These are phyloP conservation scores for Balearica regulorum DNA, from an alignment of 2,797 vertebrate genomes.

Conservation along the genomic window DNA sequence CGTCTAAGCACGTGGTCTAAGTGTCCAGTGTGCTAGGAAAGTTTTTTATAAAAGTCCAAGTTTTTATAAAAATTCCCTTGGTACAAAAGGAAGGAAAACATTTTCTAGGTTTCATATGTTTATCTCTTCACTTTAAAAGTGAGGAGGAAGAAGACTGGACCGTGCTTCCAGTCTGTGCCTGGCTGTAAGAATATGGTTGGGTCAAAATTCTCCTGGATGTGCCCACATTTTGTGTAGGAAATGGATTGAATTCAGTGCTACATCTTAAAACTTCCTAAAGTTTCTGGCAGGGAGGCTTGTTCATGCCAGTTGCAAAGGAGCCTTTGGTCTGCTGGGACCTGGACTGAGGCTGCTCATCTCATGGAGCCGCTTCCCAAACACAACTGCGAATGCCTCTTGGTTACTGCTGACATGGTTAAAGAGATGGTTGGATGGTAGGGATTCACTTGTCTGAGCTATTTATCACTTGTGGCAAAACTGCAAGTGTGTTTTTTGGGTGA, in stretches of 20 bases:
- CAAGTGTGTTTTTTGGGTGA: not conserved
- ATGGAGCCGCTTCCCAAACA: fast-evolving
- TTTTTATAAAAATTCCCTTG: not conserved
- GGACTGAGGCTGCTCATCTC: not conserved
- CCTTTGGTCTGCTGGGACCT: not conserved
- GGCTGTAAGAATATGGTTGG: not conserved
- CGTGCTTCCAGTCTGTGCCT: not conserved
- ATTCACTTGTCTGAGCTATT: not conserved
- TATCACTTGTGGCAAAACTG: not conserved
- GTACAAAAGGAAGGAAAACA: not conserved
- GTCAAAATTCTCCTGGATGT: not conserved
- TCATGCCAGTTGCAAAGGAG: not conserved
- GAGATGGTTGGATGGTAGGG: not conserved
- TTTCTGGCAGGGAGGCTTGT: not conserved
- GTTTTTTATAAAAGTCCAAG: slow-evolving; percentile 26
- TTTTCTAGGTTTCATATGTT: not conserved
- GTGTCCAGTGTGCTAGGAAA: not conserved
- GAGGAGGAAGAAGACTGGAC: not conserved
- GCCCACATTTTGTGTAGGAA: not conserved
- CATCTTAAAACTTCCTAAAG: not conserved
- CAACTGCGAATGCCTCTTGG: not conserved
- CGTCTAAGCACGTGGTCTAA: not conserved
- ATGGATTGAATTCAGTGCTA: not conserved
- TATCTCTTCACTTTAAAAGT: not conserved
- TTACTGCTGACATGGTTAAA: not conserved